Percentiles rank a stretch among this genome's conserved stretches.
Evolutionary conservation across 35 echinoderm and acorn worm genomes (phyloP).

Genomic region (Ophiothrix spiculata): DNA sequence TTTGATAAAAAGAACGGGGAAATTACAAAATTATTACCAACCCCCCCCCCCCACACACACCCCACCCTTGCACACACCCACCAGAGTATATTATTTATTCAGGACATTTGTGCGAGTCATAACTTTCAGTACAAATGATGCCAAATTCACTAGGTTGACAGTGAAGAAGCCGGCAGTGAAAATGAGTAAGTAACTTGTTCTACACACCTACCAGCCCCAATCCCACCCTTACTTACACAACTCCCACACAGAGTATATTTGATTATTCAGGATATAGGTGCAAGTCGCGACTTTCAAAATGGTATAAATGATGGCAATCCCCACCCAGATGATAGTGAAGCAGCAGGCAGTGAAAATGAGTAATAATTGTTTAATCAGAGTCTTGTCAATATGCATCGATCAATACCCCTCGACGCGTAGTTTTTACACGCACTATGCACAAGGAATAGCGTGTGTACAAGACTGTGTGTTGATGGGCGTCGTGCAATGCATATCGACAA

Average conservation of each 20-base stretch:
- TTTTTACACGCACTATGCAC: too few species aligned
- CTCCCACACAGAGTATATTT: neutral
- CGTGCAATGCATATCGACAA: too few species aligned
- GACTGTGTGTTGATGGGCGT: too few species aligned
- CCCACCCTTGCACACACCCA: neutral
- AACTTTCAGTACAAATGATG: neutral
- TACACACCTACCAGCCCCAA: neutral
- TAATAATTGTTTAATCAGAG: too few species aligned
- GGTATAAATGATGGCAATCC: slow-evolving; percentile 10
- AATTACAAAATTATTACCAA: neutral
- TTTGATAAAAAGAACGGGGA: neutral
- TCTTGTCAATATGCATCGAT: too few species aligned
- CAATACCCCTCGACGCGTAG: too few species aligned
- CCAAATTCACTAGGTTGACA: neutral
- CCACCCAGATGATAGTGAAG: slow-evolving; percentile 58
- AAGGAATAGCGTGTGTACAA: too few species aligned
- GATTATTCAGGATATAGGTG: neutral
- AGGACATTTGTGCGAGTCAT: neutral
- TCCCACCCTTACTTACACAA: neutral
- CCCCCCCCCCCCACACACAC: neutral
- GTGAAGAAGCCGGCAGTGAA: slow-evolving; percentile 14
- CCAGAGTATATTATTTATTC: neutral
- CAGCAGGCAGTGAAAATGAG: slow-evolving; percentile 49
- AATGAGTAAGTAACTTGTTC: slow-evolving; percentile 54
- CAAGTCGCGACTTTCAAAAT: neutral